Conservation (phyloP, 2,797 vertebrate species). For the Leucoraja ocellata region DNA sequence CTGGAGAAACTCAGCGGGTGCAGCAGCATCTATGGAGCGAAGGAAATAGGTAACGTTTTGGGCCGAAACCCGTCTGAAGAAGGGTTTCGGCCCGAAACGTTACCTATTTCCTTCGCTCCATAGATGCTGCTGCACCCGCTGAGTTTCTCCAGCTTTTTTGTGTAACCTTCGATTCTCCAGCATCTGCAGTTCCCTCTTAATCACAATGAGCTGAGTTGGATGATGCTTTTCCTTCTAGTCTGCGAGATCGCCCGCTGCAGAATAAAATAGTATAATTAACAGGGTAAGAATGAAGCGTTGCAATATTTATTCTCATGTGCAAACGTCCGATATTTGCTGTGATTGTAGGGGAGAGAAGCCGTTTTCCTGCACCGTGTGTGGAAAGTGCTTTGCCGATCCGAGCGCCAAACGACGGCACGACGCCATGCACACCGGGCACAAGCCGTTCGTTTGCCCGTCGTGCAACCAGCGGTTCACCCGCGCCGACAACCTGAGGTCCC, state of each 20-base stretch:
- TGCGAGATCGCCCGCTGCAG: background rate
- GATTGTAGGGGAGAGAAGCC: slow-evolving; percentile 87
- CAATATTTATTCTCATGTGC: background rate
- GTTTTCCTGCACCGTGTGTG: slow-evolving; percentile 75
- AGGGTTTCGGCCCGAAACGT: too few species aligned
- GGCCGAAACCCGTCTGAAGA: too few species aligned
- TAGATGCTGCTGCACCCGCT: too few species aligned
- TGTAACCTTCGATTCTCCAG: too few species aligned
- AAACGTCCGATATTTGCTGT: background rate
- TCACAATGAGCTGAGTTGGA: background rate
- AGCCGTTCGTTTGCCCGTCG: slow-evolving; percentile 79
- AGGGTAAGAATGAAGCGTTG: background rate
- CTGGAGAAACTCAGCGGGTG: too few species aligned
- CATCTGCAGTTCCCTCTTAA: too few species aligned
- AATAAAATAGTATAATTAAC: background rate
- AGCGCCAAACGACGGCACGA: slow-evolving; percentile 87
- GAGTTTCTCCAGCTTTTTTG: too few species aligned
- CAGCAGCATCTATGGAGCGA: too few species aligned
- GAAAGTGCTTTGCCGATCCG: slow-evolving; percentile 86
- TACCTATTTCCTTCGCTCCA: too few species aligned
- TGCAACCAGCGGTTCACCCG: slow-evolving; percentile 84
- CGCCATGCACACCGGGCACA: slow-evolving; percentile 85
- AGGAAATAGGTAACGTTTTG: too few species aligned
- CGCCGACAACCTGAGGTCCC: slow-evolving; percentile 85
- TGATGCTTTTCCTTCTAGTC: background rate